These are phyloP conservation scores for Verasper variegatus DNA, from an alignment of 2,113 vertebrate genomes.

Conservation along the genomic window DNA sequence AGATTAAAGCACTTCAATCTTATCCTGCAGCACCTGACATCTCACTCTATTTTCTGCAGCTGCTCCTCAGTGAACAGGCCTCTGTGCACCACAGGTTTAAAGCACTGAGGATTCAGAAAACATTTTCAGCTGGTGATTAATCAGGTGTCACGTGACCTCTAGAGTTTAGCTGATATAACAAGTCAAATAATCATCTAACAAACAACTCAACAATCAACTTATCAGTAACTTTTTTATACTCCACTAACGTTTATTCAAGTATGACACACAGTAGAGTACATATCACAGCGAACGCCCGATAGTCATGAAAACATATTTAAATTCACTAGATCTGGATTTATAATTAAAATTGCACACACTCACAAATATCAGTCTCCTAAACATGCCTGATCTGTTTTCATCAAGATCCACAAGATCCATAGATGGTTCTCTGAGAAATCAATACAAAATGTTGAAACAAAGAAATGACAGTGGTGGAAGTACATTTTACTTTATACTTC, in stretches of 20 bases:
- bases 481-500: background rate
- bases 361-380: no score
- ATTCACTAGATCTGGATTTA: no score
- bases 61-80: background rate
- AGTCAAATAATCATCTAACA: background rate
- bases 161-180: background rate
- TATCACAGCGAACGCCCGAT: no score
- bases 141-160: background rate
- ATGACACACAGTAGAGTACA: no score
- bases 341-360: no score
- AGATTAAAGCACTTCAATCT: conserved; percentile 31
- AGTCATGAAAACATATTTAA: no score
- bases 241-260: background rate
- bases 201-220: background rate
- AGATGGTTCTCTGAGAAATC: no score
- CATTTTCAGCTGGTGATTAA: background rate
- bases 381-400: no score
- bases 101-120: background rate
- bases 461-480: no score
- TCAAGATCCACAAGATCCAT: no score
- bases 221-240: background rate
- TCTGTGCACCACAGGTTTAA: background rate
- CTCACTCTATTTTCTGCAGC: background rate
- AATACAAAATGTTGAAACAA: no score
- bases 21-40: conserved; percentile 21